Base-by-base conservation (phyloP, 2,113 vertebrate species). In the Mellivora capensis region DNA sequence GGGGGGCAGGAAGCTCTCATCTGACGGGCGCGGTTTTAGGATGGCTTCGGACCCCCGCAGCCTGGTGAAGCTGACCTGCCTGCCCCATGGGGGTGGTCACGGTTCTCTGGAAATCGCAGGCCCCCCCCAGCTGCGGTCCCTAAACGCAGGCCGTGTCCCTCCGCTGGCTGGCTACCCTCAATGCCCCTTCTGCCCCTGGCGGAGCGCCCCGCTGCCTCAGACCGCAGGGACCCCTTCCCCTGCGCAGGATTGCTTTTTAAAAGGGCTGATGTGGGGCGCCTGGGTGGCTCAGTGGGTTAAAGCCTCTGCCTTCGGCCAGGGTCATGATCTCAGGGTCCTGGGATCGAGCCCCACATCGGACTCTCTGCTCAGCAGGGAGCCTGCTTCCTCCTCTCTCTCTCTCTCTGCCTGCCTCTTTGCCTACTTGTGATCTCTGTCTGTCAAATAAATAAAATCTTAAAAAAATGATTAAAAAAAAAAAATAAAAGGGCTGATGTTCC, bases 161-260 rank as follows among this genome's bases (percentile, higher is more conserved):
- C 14, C 9, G 3, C 15, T 31, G 5, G 44, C 61, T 17, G 27
- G 67, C 76, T 3, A 29, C 52, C 34, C 7, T 54, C 1, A 10
- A 27, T 15, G 18, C 31, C 20, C 31, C 47, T 37, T 15, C 27
- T 74, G 61, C 69, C 69, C 3, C 9, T 21, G 23, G 69, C 7
- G 12, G 42, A 9, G 20, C 0, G 4, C 18, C 42, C 39, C 4
- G 4, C 49, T 0, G 25, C 67, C 44, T n/a, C 17, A 2, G 7
- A 25, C 39, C 4, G 15, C 0, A 0, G 80, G 7, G 25, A 1
- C 7, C 7, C 59, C 6, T 13, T 57, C 37, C 2, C 81, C 21
- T 2, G 34, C 25, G 7, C 42, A 17, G 57, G 34, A 25, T 37
- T 18, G 42, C 59, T 7, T 67, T 37, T 23, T 29, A 49, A 81